phyloP scores from a whole-genome alignment of 2,113 vertebrate genomes.

The Gallinago paraguaiae region DNA sequence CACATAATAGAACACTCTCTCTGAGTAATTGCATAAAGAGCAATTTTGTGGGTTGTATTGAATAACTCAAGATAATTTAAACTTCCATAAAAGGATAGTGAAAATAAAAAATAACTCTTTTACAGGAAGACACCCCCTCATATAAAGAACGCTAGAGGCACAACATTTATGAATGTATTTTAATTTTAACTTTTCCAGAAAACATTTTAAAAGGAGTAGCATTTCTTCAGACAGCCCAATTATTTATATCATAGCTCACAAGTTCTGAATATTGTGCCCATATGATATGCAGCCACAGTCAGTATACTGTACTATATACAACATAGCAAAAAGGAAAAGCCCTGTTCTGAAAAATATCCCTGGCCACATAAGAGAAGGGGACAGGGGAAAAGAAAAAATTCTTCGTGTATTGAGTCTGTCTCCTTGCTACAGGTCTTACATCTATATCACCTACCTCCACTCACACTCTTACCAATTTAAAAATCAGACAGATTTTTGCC shows the following conservation, averaged over 20 bases:
- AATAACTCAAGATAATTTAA: constrained; percentile 48
- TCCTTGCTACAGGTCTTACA: not conserved
- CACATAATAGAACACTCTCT: constrained; percentile 46
- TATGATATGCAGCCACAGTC: not conserved
- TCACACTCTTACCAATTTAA: not conserved
- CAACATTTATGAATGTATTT: not conserved
- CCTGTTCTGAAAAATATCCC: not conserved
- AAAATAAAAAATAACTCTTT: not conserved
- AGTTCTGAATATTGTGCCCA: not conserved
- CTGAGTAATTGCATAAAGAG: constrained; percentile 45
- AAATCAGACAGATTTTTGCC: not conserved
- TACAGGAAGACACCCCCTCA: not conserved
- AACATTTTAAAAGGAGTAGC: not conserved
- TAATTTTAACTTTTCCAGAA: not conserved
- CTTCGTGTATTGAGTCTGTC: not conserved
- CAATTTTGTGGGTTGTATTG: constrained; percentile 48
- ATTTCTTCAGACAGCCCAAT: not conserved
- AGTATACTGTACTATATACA: not conserved
- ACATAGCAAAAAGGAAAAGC: not conserved
- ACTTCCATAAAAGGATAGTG: not conserved
- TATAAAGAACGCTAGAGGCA: not conserved
- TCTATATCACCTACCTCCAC: not conserved
- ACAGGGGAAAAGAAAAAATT: not conserved
- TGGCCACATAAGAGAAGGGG: fast-evolving
- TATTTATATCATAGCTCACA: not conserved